phyloP scores from a whole-genome alignment of 2,888 invertebrate genomes.

The Parascotia fuliginaria region DNA sequence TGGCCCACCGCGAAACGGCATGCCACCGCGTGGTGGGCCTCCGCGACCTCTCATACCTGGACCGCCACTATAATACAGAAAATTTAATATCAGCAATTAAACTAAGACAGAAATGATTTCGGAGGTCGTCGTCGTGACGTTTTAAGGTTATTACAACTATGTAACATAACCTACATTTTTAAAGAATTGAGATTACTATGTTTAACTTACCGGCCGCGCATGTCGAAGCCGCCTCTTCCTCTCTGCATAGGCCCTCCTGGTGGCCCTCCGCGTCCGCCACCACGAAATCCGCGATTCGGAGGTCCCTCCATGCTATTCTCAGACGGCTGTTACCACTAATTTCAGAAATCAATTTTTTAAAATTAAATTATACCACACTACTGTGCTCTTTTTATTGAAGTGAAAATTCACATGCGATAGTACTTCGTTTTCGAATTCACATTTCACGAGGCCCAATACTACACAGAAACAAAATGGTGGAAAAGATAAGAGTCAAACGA shows the following conservation, averaged over 20 bases:
- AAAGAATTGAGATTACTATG: no score
- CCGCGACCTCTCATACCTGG: slow-evolving; percentile 77
- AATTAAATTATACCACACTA: background rate
- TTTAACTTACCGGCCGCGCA: slow-evolving; percentile 80
- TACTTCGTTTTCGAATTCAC: no score
- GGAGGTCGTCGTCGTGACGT: no score
- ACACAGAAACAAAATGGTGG: slow-evolving; percentile 16
- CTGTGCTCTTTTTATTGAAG: background rate
- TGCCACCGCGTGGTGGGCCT: slow-evolving; percentile 67
- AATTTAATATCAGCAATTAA: background rate
- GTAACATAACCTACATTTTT: no score
- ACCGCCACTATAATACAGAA: slow-evolving; percentile 54
- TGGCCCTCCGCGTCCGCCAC: slow-evolving; percentile 77
- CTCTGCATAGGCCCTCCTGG: slow-evolving; percentile 65
- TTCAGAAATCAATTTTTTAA: background rate
- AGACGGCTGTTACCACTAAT: background rate
- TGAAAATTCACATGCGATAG: no score
- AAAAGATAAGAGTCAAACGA: background rate
- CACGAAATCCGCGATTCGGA: slow-evolving; percentile 72
- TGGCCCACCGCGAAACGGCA: slow-evolving; percentile 69
- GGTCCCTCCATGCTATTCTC: slow-evolving; percentile 62
- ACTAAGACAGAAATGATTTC: no score
- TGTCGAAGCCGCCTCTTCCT: slow-evolving; percentile 78
- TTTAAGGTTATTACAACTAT: background rate
- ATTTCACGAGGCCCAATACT: no score